Evolutionary conservation across 2,888 invertebrate species (phyloP).

Genomic region (Acheta domesticus): DNA sequence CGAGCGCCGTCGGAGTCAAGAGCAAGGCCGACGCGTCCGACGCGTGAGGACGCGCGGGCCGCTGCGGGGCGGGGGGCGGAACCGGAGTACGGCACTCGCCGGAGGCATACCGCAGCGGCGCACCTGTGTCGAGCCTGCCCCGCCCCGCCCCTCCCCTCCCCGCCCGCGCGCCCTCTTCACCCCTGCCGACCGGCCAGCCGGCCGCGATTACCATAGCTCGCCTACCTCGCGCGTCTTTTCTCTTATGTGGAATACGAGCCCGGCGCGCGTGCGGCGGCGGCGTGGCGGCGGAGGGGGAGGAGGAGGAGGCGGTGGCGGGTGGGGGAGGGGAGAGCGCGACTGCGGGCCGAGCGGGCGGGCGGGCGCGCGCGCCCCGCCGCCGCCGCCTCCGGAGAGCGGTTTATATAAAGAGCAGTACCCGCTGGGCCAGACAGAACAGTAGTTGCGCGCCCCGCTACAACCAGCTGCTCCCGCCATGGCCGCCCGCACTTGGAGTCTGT

Average conservation of each 20-base stretch:
- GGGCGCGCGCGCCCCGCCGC: neutral
- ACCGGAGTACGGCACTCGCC: neutral
- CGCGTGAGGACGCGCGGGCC: neutral
- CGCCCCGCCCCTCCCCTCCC: neutral
- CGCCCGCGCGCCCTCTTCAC: neutral
- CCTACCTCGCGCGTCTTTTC: conserved; percentile 26
- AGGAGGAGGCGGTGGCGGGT: neutral
- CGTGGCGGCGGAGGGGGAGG: neutral
- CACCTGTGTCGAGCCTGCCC: neutral
- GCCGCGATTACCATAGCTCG: conserved; percentile 22
- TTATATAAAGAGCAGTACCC: conserved; percentile 18
- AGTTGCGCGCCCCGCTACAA: neutral
- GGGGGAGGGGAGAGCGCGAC: conserved; percentile 18
- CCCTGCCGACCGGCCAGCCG: neutral
- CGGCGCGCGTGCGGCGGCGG: too few relatives aligned
- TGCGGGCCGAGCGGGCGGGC: neutral
- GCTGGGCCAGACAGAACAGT: neutral
- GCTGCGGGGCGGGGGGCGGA: neutral
- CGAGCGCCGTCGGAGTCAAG: too few relatives aligned
- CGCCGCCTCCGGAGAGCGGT: neutral
- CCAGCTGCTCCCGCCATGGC: conserved; percentile 21
- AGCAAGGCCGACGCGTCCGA: too few relatives aligned
- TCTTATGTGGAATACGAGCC: conserved; percentile 24
- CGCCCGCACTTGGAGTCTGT: conserved; percentile 19
- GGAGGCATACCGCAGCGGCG: neutral